Evolutionary conservation across 1,140 invertebrate species (phyloP), one percentile per base, ranked within the genome.

Genomic region (Venturia canescens): DNA sequence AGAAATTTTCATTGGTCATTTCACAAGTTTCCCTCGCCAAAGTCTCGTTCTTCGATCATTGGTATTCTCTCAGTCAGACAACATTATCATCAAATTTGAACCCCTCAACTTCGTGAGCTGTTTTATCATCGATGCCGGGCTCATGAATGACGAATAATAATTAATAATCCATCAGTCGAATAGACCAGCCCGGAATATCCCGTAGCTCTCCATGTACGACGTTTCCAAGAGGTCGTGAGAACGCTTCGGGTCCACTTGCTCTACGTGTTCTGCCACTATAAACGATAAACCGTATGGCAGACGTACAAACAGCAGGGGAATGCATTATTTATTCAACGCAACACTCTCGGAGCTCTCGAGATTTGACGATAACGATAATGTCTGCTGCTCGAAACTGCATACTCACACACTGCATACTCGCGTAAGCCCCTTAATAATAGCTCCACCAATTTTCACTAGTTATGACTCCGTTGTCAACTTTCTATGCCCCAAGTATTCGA

Each of bases 301-400:
- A 23, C 29, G 27, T 69, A 21, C 27, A 69, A 21, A 31, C 29
- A 69, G 15, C 15, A 29, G 27, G 60, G 0, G 23, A 63, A 69
- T 69, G 66, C 29, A 69, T 69, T 21, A 69, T 69, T 69, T 69
- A 69, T 69, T 69, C 66, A 69, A 31, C 66, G n/a, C 21, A 23
- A 27, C 60, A 63, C 60, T 26, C 66, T 29, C 16, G 66, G 29
- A 69, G n/a, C n/a, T 31, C 2, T 31, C 66, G 66, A 69, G 66
- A 69, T 69, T 69, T 69, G 13, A 69, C 16, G 66, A 21, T 69
- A 69, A 69, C 66, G 66, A 31, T 69, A 69, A 31, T 31, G 66
- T 69, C 27, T 31, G 31, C 21, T 69, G 27, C 60, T 63, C 60
- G 27, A 31, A 27, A 31, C 15, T 69, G 27, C 3, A 63, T 15